Evolutionary conservation across 2,113 vertebrate genomes (phyloP).

Genomic region (Coregonus clupeaformis): DNA sequence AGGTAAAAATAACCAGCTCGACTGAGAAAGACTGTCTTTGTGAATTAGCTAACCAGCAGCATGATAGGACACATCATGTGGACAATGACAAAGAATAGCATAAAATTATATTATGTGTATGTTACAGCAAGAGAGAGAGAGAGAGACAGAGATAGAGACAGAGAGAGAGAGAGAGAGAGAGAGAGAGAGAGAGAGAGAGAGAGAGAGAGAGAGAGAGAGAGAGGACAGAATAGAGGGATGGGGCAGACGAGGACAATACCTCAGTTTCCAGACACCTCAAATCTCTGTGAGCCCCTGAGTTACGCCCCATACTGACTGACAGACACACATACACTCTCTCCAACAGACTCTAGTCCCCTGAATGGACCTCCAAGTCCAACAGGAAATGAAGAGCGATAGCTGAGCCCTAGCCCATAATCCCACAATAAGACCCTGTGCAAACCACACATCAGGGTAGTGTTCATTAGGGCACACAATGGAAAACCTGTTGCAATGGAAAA

Average conservation of each 20-base stretch:
- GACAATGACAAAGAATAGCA: conserved; percentile 13
- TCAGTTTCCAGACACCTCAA: conserved; percentile 6
- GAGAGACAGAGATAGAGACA: neutral
- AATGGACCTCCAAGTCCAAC: conserved; percentile 25
- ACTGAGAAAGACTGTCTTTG: conserved; percentile 23
- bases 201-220: too few species aligned
- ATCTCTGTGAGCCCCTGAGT: neutral
- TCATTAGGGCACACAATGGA: too few species aligned
- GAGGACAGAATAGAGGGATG: neutral
- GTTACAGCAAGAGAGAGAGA: neutral
- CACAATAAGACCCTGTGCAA: conserved; percentile 35
- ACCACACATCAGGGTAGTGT: neutral
- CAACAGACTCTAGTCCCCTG: neutral
- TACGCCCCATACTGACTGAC: conserved; percentile 14
- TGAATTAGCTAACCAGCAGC: conserved; percentile 67
- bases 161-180: neutral
- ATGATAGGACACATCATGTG: conserved; percentile 49
- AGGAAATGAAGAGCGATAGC: conserved; percentile 39
- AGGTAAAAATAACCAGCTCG: neutral
- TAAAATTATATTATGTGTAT: neutral
- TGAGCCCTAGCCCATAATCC: neutral
- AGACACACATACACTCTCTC: too few species aligned
- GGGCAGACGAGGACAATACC: neutral
- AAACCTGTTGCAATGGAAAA: too few species aligned
- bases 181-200: neutral